Base-by-base conservation (phyloP, 2,888 invertebrate genomes). In the Eupithecia insigniata region DNA sequence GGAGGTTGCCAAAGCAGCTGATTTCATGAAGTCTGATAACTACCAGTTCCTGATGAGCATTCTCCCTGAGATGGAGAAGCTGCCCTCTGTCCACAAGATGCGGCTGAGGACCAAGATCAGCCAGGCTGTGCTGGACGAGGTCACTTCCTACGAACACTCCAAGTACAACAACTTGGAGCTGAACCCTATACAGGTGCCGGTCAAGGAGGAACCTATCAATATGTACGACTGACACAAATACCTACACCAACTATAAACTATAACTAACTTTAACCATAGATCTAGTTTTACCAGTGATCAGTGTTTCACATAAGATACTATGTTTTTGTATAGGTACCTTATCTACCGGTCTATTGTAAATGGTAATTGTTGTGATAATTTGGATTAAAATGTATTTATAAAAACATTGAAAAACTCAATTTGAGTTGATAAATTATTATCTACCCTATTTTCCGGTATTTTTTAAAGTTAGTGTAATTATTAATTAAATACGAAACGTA, bases 31-130 rank as follows among this genome's bases (percentile, higher is more conserved):
- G 14, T 77, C 79, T 0, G 80, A 80, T 10, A 79, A 78, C 66
- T 80, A 80, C 28, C 78, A 79, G 36, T 80, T 78, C 43, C 69
- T 80, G 10, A 79, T 80, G 80, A 80, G 80, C 32, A 67, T 80
- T 7, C 68, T 80, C 7, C 80, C 79, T 1, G 79, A 80, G 39
- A 78, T 80, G 77, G 78, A 80, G 51, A 80, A 77, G 70, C 64
- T 80, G 4, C 71, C 74, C 6, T 60, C 80, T 0, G 34, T 79
- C 18, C 73, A 78, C 65, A 80, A 80, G 66, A 78, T 80, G 78
- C 61, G 79, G 61, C 65, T 79, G 12, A 55, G 80, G 18, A 76
- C 73, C 10, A 78, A 76, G 69, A 78, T 80, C 39, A 79, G 74
- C 32, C 73, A 78, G n/a, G 80, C 78, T 0, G 71, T 80, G 34